A percentile compares a stretch with the other conserved stretches of the same genome.
Conservation (phyloP, 2,888 invertebrate genomes). For the Aleiodes leptofemur region DNA sequence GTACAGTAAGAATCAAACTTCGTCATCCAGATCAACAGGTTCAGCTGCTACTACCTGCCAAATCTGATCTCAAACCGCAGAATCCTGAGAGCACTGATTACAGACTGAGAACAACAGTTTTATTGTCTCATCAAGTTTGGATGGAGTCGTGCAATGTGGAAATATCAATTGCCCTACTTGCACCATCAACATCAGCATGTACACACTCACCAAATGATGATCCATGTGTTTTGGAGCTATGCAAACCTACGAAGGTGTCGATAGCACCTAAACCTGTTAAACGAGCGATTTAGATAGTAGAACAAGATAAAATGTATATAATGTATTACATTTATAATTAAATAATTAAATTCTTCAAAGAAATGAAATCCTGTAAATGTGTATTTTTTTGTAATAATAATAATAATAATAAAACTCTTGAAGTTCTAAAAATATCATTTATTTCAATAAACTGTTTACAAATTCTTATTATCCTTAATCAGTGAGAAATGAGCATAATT, state of each 20-base stretch:
- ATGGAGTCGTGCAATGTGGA: conserved; percentile 94
- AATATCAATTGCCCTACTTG: conserved; percentile 88
- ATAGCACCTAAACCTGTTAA: conserved; percentile 93
- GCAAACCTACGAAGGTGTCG: conserved; percentile 90
- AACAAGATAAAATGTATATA: neutral
- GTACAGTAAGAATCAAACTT: conserved; percentile 87
- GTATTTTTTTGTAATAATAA: conserved; percentile 34
- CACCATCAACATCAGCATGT: conserved; percentile 78
- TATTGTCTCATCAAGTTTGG: conserved; percentile 95
- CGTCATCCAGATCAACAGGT: conserved; percentile 94
- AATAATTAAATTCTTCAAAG: neutral
- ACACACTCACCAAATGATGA: conserved; percentile 74
- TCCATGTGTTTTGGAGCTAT: conserved; percentile 85
- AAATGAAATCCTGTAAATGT: neutral
- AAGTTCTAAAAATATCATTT: conserved; percentile 30
- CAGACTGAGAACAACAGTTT: conserved; percentile 88
- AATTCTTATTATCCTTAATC: conserved; percentile 36
- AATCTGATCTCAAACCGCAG: conserved; percentile 84
- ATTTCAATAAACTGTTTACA: conserved; percentile 14
- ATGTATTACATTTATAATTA: neutral
- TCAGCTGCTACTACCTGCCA: conserved; percentile 88
- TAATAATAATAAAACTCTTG: conserved; percentile 12
- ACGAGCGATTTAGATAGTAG: conserved; percentile 80
- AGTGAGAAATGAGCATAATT: conserved; percentile 30
- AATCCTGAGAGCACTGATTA: conserved; percentile 79